A percentile compares a stretch with the other conserved stretches of the same genome.
These are phyloP conservation scores for Drosophila ananassae DNA, from an alignment of 1,140 invertebrate species.

Conservation along the genomic window DNA sequence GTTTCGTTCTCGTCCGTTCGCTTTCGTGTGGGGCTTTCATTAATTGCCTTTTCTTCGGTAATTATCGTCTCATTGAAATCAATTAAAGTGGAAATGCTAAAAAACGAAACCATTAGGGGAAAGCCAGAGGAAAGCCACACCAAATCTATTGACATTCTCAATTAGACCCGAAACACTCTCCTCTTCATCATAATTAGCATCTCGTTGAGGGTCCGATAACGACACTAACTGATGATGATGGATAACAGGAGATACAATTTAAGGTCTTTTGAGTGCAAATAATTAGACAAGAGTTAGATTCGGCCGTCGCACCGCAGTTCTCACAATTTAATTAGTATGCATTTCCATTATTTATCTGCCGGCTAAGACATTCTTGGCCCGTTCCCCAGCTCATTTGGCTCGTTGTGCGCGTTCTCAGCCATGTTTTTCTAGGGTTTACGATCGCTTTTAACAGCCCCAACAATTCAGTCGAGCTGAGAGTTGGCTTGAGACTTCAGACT, in stretches of 20 bases:
- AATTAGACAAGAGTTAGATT: conserved; percentile 30
- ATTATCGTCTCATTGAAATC: conserved; percentile 46
- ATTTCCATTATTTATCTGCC: conserved; percentile 73
- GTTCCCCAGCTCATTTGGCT: conserved; percentile 34
- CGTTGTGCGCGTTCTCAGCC: conserved; percentile 42
- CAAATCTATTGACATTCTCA: conserved; percentile 58
- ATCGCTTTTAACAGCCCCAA: conserved; percentile 54
- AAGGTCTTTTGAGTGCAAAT: conserved; percentile 56
- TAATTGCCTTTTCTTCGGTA: conserved; percentile 37
- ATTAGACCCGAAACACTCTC: conserved; percentile 45
- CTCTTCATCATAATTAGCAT: conserved; percentile 33
- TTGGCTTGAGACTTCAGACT: conserved; percentile 18
- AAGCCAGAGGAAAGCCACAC: conserved; percentile 7
- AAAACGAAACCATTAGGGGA: conserved; percentile 18
- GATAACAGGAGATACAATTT: conserved; percentile 20
- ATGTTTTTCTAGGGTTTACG: conserved; percentile 70
- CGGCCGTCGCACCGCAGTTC: conserved; percentile 34
- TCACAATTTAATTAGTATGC: conserved; percentile 73
- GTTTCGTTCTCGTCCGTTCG: conserved; percentile 20
- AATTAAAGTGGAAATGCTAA: conserved; percentile 38
- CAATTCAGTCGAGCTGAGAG: background rate
- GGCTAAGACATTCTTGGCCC: conserved; percentile 43
- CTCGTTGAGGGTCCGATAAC: conserved; percentile 35
- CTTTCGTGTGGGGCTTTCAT: conserved; percentile 3
- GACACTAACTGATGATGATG: conserved; percentile 51